Base-by-base conservation (phyloP, 2,797 vertebrate genomes). In the Chromis chromis region DNA sequence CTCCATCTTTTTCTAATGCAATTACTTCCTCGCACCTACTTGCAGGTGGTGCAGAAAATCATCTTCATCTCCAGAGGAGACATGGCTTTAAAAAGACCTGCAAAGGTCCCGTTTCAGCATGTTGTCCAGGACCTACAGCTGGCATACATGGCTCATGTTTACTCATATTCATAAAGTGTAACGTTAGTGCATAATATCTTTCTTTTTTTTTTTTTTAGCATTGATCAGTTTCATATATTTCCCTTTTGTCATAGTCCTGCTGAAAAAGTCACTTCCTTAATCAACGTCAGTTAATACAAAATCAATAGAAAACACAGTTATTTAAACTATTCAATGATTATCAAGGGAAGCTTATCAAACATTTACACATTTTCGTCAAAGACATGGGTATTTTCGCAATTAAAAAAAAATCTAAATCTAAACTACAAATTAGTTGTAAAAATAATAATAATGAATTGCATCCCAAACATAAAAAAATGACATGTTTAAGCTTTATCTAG, bases 1-100 rank as follows among this genome's bases (percentile, higher is more conserved):
- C 28, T 52, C 40, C 25, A 65, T 54, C 24, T 76, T 66, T 65
- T 68, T 12, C 40, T 54, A 42, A 17, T 27, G 61, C 42, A 63
- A 58, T 67, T 44, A 60, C 31, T 67, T 40, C 55, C 33, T 64
- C 0, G 1, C 2, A 11, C 12, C 49, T 56, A 27, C 63, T 69
- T 78, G 28, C 48, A 33, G 36, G 31, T 21, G 1, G 40, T 48
- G 36, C 46, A 52, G 25, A 61, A 61, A 71, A 60, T n/a, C 6
- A 36, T 65, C 19, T 66, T 24, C 42, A 49, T 14, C 33, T 36
- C 33, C 33, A 12, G 33, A 53, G 21, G 19, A 11, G 52, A 2
- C 17, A 69, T 4, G 46, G 16, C 17, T 62, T 28, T 25, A 31
- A 53, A 56, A 14, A 33, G 19, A 71, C 60, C 49, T 46, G 16